phyloP scores from a whole-genome alignment of 1,140 invertebrate genomes.

The Batillaria attramentaria region DNA sequence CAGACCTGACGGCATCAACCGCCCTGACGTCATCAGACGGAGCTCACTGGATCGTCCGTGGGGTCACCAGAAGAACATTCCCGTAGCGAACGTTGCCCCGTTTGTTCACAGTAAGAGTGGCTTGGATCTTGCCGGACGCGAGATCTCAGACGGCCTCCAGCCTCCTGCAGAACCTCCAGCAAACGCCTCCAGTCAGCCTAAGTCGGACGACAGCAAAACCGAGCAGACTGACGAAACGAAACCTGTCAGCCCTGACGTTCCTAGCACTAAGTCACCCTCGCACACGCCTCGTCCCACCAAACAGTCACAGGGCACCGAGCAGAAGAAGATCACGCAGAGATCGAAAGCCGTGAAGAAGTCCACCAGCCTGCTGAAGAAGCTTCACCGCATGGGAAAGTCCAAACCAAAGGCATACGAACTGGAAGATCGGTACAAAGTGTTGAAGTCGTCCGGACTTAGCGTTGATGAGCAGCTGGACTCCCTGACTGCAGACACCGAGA shows the following conservation, averaged over 20 bases:
- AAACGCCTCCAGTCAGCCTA: neutral
- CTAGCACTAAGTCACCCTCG: neutral
- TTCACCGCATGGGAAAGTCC: slow-evolving; percentile 2
- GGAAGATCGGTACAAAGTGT: neutral
- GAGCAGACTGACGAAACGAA: neutral
- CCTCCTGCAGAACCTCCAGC: neutral
- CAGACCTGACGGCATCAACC: no score
- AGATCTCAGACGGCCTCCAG: neutral
- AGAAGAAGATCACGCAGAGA: neutral
- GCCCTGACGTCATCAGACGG: slow-evolving; percentile 37
- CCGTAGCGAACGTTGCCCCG: slow-evolving; percentile 62
- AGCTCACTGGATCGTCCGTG: slow-evolving; percentile 44
- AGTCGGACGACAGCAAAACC: slow-evolving; percentile 23
- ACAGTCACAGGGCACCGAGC: neutral
- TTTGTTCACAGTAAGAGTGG: slow-evolving; percentile 54
- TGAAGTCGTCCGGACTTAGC: neutral
- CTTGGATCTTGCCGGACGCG: slow-evolving; percentile 4
- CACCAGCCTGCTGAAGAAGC: slow-evolving; percentile 12
- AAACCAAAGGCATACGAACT: neutral
- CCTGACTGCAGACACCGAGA: neutral
- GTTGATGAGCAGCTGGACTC: neutral
- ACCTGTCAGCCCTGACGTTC: neutral
- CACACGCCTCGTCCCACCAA: no score
- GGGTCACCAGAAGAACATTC: slow-evolving; percentile 57
- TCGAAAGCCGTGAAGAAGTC: neutral